Conservation (phyloP, 2,797 vertebrate genomes). For the Poecilia wingei region DNA sequence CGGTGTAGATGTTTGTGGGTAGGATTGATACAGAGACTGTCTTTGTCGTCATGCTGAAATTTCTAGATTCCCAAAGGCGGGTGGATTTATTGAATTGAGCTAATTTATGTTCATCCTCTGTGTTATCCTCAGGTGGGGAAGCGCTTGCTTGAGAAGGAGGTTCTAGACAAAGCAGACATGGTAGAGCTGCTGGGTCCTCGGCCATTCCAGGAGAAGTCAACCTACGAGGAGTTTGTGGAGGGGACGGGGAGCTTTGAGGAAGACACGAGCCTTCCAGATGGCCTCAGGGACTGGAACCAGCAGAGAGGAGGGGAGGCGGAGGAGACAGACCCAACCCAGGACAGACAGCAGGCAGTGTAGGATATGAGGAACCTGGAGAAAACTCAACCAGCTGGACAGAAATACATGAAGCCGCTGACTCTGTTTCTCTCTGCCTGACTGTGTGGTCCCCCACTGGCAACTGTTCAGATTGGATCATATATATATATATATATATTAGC, state of each 20-base stretch:
- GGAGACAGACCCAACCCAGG: conserved; percentile 21
- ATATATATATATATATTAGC: too few relatives aligned
- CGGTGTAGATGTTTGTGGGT: not conserved
- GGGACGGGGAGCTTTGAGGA: conserved; percentile 89
- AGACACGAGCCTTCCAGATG: conserved; percentile 92
- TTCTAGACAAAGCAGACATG: conserved; percentile 92
- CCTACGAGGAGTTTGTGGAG: conserved; percentile 93
- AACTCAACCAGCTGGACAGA: conserved; percentile 5
- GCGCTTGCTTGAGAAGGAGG: conserved; percentile 90
- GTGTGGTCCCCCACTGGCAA: not conserved
- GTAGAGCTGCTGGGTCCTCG: conserved; percentile 89
- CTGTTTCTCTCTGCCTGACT: conserved; percentile 5
- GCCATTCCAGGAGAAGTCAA: conserved; percentile 91
- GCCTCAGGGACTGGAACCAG: conserved; percentile 96
- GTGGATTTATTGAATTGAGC: not conserved
- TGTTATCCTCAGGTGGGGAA: conserved; percentile 88
- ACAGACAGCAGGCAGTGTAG: conserved; percentile 42
- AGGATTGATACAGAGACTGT: not conserved
- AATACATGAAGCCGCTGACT: not conserved
- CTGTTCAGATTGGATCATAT: not conserved
- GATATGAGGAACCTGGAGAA: not conserved
- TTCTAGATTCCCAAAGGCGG: not conserved
- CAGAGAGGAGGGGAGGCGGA: conserved; percentile 84
- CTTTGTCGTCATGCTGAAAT: not conserved
- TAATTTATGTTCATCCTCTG: too few relatives aligned